Evolutionary conservation across 2,888 invertebrate species (phyloP).

Genomic region (Metellina segmentata): DNA sequence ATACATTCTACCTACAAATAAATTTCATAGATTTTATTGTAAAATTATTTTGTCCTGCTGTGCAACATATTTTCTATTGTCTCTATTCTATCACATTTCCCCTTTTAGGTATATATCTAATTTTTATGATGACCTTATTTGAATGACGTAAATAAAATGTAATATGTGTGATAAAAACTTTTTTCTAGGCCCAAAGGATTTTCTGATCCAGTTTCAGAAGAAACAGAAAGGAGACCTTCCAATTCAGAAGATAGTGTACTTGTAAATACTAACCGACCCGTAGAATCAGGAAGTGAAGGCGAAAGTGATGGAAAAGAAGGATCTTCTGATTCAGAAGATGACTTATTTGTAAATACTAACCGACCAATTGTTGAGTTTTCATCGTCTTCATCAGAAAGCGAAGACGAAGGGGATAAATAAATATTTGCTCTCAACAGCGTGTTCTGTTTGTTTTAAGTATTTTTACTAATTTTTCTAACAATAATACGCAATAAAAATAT

Average conservation of each 20-base stretch:
- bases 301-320: not conserved
- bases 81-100: no score
- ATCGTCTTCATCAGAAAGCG: constrained; percentile 41
- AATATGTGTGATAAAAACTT: not conserved
- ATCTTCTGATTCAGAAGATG: constrained; percentile 14
- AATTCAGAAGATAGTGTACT: constrained; percentile 50
- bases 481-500: no score
- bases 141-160: no score
- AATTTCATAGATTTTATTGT: no score
- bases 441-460: not conserved
- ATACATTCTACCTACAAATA: no score
- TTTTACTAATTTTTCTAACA: no score
- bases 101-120: no score
- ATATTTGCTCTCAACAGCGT: not conserved
- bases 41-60: no score
- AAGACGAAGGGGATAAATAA: constrained; percentile 33
- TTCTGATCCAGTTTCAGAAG: not conserved
- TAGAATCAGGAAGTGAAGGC: constrained; percentile 4
- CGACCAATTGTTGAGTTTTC: constrained; percentile 50
- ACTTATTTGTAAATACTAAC: constrained; percentile 74
- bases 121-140: no score
- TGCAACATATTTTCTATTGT: no score
- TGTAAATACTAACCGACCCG: constrained; percentile 72
- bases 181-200: constrained; percentile 61
- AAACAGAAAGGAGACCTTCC: not conserved